Evolutionary conservation across 64 coral and sea anemone species (phyloP).

Genomic region (Stichodactyla helianthus): DNA sequence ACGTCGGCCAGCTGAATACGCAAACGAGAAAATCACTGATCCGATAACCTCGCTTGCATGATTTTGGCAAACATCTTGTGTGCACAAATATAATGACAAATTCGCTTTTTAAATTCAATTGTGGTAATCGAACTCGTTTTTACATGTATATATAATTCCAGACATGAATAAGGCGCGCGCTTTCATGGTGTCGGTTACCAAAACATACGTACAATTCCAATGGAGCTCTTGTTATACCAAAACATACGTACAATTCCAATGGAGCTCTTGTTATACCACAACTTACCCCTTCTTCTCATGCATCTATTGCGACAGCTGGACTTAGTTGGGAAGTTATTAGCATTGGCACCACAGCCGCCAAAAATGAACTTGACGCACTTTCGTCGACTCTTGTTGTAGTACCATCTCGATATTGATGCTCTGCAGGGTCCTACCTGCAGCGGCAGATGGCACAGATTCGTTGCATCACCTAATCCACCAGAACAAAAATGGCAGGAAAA

Average conservation of each 20-base stretch:
- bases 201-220: too few species aligned
- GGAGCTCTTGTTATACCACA: background rate
- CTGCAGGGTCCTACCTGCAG: slow-evolving; percentile 25
- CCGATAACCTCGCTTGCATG: too few species aligned
- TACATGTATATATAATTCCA: too few species aligned
- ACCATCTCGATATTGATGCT: slow-evolving; percentile 45
- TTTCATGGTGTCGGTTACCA: too few species aligned
- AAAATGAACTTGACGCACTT: slow-evolving; percentile 53
- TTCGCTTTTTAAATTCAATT: too few species aligned
- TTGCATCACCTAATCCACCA: background rate
- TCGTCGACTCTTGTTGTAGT: slow-evolving; percentile 25
- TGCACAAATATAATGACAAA: too few species aligned
- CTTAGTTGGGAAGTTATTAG: slow-evolving; percentile 57
- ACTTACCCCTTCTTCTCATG: slow-evolving; percentile 53
- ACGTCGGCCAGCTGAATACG: too few species aligned
- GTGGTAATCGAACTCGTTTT: too few species aligned
- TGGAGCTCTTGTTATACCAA: background rate
- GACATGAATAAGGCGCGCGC: too few species aligned
- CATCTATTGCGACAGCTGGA: slow-evolving; percentile 36
- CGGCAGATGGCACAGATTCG: slow-evolving; percentile 25
- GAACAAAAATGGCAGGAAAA: background rate
- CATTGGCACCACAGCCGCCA: slow-evolving; percentile 49
- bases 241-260: slow-evolving; percentile 12
- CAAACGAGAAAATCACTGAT: too few species aligned
- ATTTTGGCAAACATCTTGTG: too few species aligned